Evolutionary conservation across 1,140 invertebrate genomes (phyloP).

Genomic region (Chrysopa pallens): DNA sequence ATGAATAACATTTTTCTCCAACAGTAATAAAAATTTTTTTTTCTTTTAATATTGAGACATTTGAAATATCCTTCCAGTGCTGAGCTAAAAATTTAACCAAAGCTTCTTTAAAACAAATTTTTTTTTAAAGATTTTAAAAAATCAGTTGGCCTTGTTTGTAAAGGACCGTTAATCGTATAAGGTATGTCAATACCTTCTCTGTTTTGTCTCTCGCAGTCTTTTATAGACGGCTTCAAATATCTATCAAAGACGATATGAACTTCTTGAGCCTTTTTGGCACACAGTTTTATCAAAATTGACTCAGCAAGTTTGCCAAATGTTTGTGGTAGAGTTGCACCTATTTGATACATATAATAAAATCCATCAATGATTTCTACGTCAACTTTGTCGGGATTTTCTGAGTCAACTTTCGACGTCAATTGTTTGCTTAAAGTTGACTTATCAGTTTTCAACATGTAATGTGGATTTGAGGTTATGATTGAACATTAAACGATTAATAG

Average conservation of each 20-base stretch:
- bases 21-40: too few relatives aligned
- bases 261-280: conserved; percentile 1
- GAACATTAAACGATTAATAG: too few relatives aligned
- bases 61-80: too few relatives aligned
- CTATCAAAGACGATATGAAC: too few relatives aligned
- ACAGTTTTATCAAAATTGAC: conserved; percentile 11
- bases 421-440: conserved; percentile 13
- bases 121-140: too few relatives aligned
- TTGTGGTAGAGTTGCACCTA: conserved; percentile 6
- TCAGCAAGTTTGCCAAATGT: conserved; percentile 13
- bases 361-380: conserved; percentile 13
- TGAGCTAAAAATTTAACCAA: background rate
- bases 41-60: too few relatives aligned
- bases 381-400: conserved; percentile 5
- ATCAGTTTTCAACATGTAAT: conserved; percentile 13
- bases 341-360: conserved; percentile 11
- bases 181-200: background rate
- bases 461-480: too few relatives aligned
- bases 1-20: too few relatives aligned
- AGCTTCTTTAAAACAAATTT: conserved; percentile 5
- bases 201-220: background rate
- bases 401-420: conserved; percentile 7
- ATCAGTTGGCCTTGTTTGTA: too few relatives aligned
- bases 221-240: background rate
- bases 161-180: too few relatives aligned